phyloP scores from a whole-genome alignment of 2,113 vertebrate genomes.

The Lamprologus callipterus region DNA sequence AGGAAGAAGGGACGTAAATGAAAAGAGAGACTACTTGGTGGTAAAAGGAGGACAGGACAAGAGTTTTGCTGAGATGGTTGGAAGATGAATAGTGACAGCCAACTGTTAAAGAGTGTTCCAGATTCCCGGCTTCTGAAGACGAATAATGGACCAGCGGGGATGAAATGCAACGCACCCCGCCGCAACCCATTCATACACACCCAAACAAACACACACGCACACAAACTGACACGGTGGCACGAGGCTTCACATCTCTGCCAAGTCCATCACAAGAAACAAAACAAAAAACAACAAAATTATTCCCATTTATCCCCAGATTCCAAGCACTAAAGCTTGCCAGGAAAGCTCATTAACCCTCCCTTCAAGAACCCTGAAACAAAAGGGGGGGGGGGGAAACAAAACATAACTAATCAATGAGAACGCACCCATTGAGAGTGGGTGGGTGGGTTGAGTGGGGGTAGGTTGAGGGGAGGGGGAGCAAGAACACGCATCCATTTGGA shows the following conservation, averaged over 20 bases:
- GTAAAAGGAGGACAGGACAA: slow-evolving; percentile 46
- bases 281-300: slow-evolving; percentile 52
- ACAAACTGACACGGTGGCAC: slow-evolving; percentile 34
- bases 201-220: slow-evolving; percentile 25
- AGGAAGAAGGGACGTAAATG: slow-evolving; percentile 49
- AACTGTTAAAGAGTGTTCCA: slow-evolving; percentile 40
- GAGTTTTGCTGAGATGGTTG: slow-evolving; percentile 45
- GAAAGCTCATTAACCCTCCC: slow-evolving; percentile 73
- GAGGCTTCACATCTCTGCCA: slow-evolving; percentile 55
- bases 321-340: slow-evolving; percentile 60
- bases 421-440: slow-evolving; percentile 52
- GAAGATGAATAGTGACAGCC: slow-evolving; percentile 40
- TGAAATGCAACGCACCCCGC: slow-evolving; percentile 36
- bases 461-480: not conserved
- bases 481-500: slow-evolving; percentile 78
- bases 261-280: slow-evolving; percentile 36
- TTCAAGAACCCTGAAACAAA: slow-evolving; percentile 61
- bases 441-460: not conserved
- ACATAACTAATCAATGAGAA: slow-evolving; percentile 73
- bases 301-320: slow-evolving; percentile 60
- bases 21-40: slow-evolving; percentile 29
- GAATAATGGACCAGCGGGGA: slow-evolving; percentile 46
- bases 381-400: slow-evolving; percentile 52
- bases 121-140: slow-evolving; percentile 29
- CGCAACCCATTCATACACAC: slow-evolving; percentile 42